phyloP scores from a whole-genome alignment of 1,140 invertebrate genomes.

The Homarus americanus region DNA sequence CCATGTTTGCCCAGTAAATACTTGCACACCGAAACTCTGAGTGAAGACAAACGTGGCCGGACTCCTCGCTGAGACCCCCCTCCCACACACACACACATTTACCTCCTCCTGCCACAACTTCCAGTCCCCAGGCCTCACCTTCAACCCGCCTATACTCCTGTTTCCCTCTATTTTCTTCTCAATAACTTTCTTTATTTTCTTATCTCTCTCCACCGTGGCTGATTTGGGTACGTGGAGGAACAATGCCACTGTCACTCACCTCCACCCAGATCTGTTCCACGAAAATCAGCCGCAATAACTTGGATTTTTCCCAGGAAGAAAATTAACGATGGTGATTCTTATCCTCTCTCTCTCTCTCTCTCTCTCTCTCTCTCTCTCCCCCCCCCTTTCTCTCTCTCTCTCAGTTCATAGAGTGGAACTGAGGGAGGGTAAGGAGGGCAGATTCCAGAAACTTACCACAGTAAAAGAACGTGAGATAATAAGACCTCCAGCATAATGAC shows the following conservation, averaged over 20 bases:
- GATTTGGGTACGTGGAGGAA: no score
- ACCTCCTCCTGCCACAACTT: conserved; percentile 44
- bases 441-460: background rate
- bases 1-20: conserved; percentile 70
- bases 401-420: no score
- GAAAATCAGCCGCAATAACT: no score
- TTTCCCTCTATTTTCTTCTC: conserved; percentile 14
- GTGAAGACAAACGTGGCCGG: conserved; percentile 67
- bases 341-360: conserved; percentile 7
- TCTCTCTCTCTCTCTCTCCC: conserved; percentile 19
- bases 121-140: conserved; percentile 27
- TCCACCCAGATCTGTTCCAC: no score
- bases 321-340: no score
- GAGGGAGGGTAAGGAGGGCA: no score
- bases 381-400: background rate
- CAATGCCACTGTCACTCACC: no score
- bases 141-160: conserved; percentile 37
- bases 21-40: conserved; percentile 67
- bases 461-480: background rate
- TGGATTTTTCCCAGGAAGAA: no score
- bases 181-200: conserved; percentile 39
- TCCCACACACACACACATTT: conserved; percentile 54
- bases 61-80: conserved; percentile 39
- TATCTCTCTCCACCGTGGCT: background rate
- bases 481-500: background rate